Evolutionary conservation across 2,888 invertebrate species (phyloP).

Genomic region (Celastrina argiolus): DNA sequence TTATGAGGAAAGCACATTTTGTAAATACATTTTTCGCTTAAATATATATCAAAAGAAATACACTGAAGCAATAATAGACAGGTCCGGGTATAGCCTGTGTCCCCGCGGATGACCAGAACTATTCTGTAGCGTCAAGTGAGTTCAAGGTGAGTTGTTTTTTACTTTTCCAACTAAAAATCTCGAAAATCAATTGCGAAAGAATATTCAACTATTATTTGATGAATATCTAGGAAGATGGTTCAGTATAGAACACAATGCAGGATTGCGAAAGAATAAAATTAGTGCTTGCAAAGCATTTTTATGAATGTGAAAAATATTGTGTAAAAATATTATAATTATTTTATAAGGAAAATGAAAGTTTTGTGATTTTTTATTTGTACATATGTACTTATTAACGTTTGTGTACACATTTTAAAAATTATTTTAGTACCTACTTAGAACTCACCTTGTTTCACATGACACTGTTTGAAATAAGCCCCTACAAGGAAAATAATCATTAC

Average conservation of each 20-base stretch:
- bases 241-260: too few relatives aligned
- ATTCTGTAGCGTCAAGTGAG: slow-evolving; percentile 3
- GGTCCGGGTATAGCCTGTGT: neutral
- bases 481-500: neutral
- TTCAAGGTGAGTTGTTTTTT: slow-evolving; percentile 8
- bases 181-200: too few relatives aligned
- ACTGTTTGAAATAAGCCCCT: neutral
- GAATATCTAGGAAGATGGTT: too few relatives aligned
- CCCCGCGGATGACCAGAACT: neutral
- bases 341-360: too few relatives aligned
- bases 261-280: too few relatives aligned
- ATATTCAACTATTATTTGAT: too few relatives aligned
- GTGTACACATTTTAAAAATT: too few relatives aligned
- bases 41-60: neutral
- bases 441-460: neutral
- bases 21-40: neutral
- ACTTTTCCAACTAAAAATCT: neutral
- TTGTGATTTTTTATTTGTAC: too few relatives aligned
- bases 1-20: neutral
- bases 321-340: too few relatives aligned
- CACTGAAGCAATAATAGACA: slow-evolving; percentile 13
- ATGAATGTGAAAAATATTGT: too few relatives aligned
- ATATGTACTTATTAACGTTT: too few relatives aligned
- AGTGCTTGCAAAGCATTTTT: too few relatives aligned
- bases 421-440: neutral